Percentiles rank a stretch among this genome's conserved stretches.
Conservation (phyloP, 2,797 vertebrate genomes). For the Huso huso region DNA sequence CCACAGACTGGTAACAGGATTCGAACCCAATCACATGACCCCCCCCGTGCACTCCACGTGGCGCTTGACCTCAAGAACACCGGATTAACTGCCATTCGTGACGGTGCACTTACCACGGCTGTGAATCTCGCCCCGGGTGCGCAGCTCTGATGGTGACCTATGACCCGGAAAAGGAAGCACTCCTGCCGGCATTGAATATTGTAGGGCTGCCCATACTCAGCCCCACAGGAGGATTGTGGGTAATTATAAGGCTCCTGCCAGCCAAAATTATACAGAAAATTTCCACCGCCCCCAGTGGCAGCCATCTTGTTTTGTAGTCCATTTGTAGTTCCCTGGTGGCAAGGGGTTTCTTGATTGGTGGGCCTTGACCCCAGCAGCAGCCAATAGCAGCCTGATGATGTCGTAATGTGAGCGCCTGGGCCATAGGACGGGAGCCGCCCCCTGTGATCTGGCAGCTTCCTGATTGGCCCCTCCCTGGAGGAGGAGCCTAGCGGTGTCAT, state of each 20-base stretch:
- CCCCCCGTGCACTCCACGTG: no score
- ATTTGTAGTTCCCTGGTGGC: no score
- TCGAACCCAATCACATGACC: no score
- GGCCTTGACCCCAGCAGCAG: constrained; percentile 53
- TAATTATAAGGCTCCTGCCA: constrained; percentile 56
- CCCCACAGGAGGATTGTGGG: constrained; percentile 50
- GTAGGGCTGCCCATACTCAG: constrained; percentile 24
- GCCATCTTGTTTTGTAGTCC: neutral
- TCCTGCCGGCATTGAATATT: constrained; percentile 58
- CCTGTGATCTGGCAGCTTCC: constrained; percentile 62
- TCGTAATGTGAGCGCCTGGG: constrained; percentile 72
- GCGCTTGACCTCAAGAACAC: no score
- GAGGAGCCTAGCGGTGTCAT: constrained; percentile 68
- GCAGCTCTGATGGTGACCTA: constrained; percentile 49
- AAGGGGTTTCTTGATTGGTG: constrained; percentile 38
- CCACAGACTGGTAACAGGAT: no score
- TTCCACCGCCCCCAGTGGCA: no score
- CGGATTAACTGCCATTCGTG: no score
- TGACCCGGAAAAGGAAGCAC: constrained; percentile 67
- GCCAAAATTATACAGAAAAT: constrained; percentile 37
- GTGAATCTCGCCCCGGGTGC: constrained; percentile 26
- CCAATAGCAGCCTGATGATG: constrained; percentile 68
- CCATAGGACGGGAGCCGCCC: constrained; percentile 66
- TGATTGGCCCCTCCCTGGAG: constrained; percentile 70
- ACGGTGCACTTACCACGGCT: neutral